Conservation (phyloP, 2,797 vertebrate genomes). For the Semotilus atromaculatus region DNA sequence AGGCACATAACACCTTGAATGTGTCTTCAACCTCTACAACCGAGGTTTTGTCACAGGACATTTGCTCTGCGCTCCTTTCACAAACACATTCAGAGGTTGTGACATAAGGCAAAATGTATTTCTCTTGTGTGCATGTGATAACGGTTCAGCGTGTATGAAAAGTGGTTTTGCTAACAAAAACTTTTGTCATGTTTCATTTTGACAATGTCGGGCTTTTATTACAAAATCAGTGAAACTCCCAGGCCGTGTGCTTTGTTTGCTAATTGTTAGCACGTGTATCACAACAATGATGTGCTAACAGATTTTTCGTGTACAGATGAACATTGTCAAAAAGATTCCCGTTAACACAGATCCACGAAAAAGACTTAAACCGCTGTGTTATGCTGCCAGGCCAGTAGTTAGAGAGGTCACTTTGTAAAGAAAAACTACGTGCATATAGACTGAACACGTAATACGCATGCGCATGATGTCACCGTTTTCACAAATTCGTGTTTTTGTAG, state of each 20-base stretch:
- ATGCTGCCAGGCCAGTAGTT: too few relatives aligned
- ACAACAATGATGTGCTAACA: too few relatives aligned
- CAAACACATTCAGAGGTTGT: background rate
- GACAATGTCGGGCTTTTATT: background rate
- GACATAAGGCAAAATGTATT: background rate
- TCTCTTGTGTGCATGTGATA: background rate
- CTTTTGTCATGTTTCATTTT: background rate
- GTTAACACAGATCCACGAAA: too few relatives aligned
- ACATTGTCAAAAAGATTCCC: background rate
- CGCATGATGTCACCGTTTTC: too few relatives aligned
- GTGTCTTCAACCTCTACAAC: background rate
- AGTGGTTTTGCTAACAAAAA: background rate
- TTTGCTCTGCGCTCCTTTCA: slow-evolving; percentile 13
- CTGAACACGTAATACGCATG: too few relatives aligned
- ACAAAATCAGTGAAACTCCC: background rate
- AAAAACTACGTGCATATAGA: too few relatives aligned
- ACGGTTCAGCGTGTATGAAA: background rate
- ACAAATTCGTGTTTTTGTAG: too few relatives aligned
- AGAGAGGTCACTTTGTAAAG: too few relatives aligned
- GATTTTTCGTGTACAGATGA: too few relatives aligned
- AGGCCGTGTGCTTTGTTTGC: background rate
- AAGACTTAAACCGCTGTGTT: too few relatives aligned
- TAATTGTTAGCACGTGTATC: background rate
- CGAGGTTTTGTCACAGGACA: slow-evolving; percentile 18
- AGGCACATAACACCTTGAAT: slow-evolving; percentile 9